Evolutionary conservation across 92 coral and sea anemone genomes (phyloP), one percentile per base, ranked within the genome.

Genomic region (Parazoanthus swiftii): DNA sequence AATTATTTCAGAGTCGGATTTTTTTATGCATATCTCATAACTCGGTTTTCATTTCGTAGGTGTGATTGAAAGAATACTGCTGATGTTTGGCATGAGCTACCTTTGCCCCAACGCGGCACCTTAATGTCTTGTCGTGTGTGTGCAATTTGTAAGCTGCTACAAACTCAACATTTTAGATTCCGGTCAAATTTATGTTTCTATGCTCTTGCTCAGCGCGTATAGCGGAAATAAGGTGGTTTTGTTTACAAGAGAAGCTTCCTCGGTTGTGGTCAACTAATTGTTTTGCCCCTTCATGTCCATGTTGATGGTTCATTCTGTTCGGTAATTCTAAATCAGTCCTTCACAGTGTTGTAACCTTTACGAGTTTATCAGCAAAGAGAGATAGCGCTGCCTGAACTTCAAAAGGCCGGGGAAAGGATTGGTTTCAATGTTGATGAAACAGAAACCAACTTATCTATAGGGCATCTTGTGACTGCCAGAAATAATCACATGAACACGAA

Each of bases 371-470:
- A 70, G 79, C 18, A 67, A 82, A 21, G 15, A 84, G 25, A 70
- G 79, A 44, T 71, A 72, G 87, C 65, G 42, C 54, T 54, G 78
- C 70, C 16, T 48, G 43, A 7, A 84, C 42, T 72, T 67, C 77
- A 39, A 82, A 82, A 84, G 87, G 68, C 74, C 54, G 37, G 18
- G 33, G 77, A 84, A 84, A 68, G 78, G 86, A 83, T 84, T 74
- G 68, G 26, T 84, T 84, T 84, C 78, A 84, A 74, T 84, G 58
- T 84, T 71, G 87, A 70, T 46, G 87, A 84, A 84, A 71, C 42
- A 29, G 33, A 43, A 84, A 5, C 87, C 86, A 39, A 83, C 63
- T 83, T 43, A 83, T 83, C 86, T 23, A 25, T 13, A 26, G 59
- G 38, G 66, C 65, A 84, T 70, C 87, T 71, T 84, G 79, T 35